Conservation (phyloP, 2,888 invertebrate genomes). For the Autographa pulchrina region DNA sequence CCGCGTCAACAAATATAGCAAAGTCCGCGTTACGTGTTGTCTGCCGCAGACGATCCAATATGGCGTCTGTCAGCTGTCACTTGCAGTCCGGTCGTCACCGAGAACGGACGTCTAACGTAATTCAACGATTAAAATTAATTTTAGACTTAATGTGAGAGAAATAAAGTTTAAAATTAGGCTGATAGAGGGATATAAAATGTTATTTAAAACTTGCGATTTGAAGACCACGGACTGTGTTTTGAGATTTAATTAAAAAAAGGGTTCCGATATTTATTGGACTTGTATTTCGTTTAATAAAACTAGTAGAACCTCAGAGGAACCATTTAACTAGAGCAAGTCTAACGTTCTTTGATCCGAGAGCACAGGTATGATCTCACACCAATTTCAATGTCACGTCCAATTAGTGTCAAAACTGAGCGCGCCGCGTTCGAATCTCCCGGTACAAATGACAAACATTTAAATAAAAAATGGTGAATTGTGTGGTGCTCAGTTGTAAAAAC, state of each 20-base stretch:
- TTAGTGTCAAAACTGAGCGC: too few species aligned
- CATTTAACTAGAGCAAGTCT: too few species aligned
- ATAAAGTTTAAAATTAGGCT: conserved; percentile 20
- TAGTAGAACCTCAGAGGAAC: too few species aligned
- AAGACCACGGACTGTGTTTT: background rate
- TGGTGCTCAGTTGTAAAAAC: too few species aligned
- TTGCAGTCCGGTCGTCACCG: conserved; percentile 63
- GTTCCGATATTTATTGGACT: background rate
- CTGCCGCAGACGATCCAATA: conserved; percentile 67
- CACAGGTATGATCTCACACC: too few species aligned
- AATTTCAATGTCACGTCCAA: too few species aligned
- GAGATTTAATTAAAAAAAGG: background rate
- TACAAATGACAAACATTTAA: too few species aligned
- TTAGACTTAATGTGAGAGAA: conserved; percentile 21
- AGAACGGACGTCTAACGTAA: conserved; percentile 53
- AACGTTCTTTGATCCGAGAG: too few species aligned
- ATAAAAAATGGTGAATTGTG: too few species aligned
- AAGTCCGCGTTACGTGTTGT: conserved; percentile 25
- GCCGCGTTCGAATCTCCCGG: too few species aligned
- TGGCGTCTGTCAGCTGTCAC: conserved; percentile 73
- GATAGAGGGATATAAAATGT: background rate
- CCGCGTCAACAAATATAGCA: conserved; percentile 15
- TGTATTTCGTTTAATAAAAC: background rate
- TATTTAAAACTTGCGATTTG: background rate
- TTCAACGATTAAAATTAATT: conserved; percentile 39